Evolutionary conservation across 2,888 invertebrate species (phyloP), one percentile per base, ranked within the genome.

Genomic region (Spilarctia lutea): DNA sequence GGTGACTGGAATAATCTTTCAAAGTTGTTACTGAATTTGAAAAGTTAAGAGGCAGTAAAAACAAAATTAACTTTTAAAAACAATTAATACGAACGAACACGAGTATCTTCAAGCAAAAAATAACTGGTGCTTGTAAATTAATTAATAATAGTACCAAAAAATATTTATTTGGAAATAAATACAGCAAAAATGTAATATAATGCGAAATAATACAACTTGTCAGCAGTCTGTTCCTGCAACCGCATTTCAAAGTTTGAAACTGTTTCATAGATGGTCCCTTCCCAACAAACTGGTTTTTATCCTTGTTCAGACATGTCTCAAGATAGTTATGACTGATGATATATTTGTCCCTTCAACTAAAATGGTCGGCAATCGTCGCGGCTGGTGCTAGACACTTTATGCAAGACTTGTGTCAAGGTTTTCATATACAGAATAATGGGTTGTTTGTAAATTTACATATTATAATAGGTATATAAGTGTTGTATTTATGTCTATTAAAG

Each of bases 251-350:
- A 65, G 13, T 68, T 13, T 39, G 33, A 56, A 75, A 67, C 42
- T 75, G 66, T 73, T 63, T 77, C 78, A 74, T 60, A 60, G 67
- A 77, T 13, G 75, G 78, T 73, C 68, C 80, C 63, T 74, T 71
- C 24, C 35, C 71, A 77, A 75, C 76, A 72, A 70, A 75, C 78
- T 75, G 56, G 70, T 82, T 78, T 82, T 84, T 84, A 81, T 83
- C 79, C 81, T 77, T 76, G 72, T 76, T 35, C 39, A 70, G 76
- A 74, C 72, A 70, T 75, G 83, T 83, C 77, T 72, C 71, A 77
- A 68, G 70, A 71, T 78, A 76, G 75, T 75, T 71, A 72, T 84
- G 83, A 81, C 75, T 79, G 83, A 84, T 84, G 83, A 78, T 60
- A 76, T 74, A 76, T 75, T 69, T 68, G 68, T 73, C 75, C 63